phyloP scores from a whole-genome alignment of 2,888 invertebrate genomes.

The Punctoribates punctum region DNA sequence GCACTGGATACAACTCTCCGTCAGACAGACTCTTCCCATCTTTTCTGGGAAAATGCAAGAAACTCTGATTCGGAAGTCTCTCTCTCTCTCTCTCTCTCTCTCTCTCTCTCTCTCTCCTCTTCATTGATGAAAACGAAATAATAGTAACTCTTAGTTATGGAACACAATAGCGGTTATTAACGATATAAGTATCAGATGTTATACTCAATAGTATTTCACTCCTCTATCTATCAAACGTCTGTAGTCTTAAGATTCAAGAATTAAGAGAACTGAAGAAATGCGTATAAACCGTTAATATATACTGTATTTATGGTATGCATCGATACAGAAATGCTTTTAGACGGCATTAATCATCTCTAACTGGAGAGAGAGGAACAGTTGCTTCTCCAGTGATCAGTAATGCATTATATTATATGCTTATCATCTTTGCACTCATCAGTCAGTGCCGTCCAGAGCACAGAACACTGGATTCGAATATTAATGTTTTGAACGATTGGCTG shows the following conservation, averaged over 20 bases:
- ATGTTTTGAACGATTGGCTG: neutral
- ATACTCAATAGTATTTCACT: neutral
- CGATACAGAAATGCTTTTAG: conserved; percentile 24
- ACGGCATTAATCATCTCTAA: conserved; percentile 21
- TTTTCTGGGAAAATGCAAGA: neutral
- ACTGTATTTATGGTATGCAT: conserved; percentile 16
- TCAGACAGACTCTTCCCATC: neutral
- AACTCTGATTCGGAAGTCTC: neutral
- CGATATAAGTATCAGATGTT: conserved; percentile 28
- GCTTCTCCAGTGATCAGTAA: conserved; percentile 25
- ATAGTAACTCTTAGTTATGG: conserved; percentile 6
- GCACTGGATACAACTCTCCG: neutral
- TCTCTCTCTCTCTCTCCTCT: neutral
- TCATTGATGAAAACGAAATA: conserved; percentile 34
- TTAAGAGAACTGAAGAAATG: conserved; percentile 3
- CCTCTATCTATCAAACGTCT: conserved; percentile 3
- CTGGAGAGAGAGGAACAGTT: neutral
- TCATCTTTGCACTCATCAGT: neutral
- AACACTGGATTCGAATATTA: neutral
- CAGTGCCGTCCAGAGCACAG: neutral
- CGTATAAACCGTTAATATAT: neutral
- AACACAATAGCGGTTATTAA: conserved; percentile 34
- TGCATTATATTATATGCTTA: conserved; percentile 13
- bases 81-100: neutral
- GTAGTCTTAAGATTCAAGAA: conserved; percentile 25